Evolutionary conservation across 2,797 vertebrate genomes (phyloP).

Genomic region (Chiloscyllium punctatum): DNA sequence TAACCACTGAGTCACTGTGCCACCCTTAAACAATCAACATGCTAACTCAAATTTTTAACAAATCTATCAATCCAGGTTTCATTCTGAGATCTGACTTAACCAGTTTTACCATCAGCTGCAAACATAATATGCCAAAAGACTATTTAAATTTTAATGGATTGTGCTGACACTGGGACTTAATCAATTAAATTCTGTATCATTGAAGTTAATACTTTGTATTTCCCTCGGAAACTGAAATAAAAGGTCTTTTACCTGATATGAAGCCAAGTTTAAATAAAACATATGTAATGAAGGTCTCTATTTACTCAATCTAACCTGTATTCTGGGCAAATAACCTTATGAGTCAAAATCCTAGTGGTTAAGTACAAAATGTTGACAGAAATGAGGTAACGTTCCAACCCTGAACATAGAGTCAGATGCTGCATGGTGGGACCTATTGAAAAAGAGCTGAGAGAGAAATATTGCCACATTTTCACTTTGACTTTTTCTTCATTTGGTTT

Average conservation of each 20-base stretch:
- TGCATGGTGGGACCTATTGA: background rate
- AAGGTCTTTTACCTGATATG: background rate
- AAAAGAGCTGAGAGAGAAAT: background rate
- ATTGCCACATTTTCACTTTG: background rate
- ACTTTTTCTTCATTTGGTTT: background rate
- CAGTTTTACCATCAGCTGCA: too few relatives aligned
- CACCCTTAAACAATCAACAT: too few relatives aligned
- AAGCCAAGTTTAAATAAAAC: background rate
- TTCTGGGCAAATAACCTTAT: background rate
- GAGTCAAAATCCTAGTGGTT: slow-evolving; percentile 1
- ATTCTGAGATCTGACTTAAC: too few relatives aligned
- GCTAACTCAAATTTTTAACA: too few relatives aligned
- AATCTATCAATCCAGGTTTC: too few relatives aligned
- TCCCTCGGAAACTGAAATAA: background rate
- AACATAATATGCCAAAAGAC: too few relatives aligned
- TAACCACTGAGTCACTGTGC: too few relatives aligned
- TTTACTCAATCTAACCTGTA: slow-evolving; percentile 1
- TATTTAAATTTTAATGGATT: background rate
- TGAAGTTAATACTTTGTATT: background rate
- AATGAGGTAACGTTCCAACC: background rate
- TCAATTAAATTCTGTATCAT: background rate
- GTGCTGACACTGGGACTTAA: background rate
- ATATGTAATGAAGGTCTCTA: background rate
- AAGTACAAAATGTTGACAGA: background rate
- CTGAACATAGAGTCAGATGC: background rate